These are phyloP conservation scores for Noctua comes DNA, from an alignment of 2,888 invertebrate species.

Conservation along the genomic window DNA sequence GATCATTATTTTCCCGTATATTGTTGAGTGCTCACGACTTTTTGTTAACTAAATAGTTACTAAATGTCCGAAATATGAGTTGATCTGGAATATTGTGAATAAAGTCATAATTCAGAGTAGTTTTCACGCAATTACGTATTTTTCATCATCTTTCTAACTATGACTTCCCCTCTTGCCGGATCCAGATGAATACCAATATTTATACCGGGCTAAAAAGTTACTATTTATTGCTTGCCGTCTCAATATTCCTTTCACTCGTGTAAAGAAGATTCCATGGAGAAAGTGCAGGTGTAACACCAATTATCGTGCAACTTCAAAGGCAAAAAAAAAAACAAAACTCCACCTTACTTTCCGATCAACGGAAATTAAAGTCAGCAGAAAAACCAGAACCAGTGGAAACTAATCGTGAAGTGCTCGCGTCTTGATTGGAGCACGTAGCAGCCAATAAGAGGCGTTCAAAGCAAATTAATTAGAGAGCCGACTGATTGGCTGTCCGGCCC, in stretches of 20 bases:
- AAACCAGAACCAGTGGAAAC: constrained; percentile 41
- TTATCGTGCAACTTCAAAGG: constrained; percentile 6
- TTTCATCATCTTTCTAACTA: background rate
- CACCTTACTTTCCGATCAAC: constrained; percentile 45
- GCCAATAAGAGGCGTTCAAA: constrained; percentile 64
- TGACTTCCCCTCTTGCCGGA: background rate
- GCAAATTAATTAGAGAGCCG: constrained; percentile 62
- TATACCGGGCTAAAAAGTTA: background rate
- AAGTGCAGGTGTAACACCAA: constrained; percentile 28
- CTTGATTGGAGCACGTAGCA: constrained; percentile 65
- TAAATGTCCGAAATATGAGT: too few relatives aligned
- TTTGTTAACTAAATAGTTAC: background rate
- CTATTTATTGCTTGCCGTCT: background rate
- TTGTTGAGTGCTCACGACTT: background rate
- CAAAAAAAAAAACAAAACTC: constrained; percentile 29
- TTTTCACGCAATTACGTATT: background rate
- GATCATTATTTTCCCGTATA: background rate
- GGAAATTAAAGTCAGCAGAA: constrained; percentile 61
- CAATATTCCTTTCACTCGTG: background rate
- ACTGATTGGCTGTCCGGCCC: constrained; percentile 58
- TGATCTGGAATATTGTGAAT: background rate
- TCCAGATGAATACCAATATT: background rate
- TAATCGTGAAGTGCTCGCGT: constrained; percentile 55
- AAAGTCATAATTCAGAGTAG: background rate
- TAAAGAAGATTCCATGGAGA: background rate